Evolutionary conservation across 2,797 vertebrate genomes (phyloP).

Genomic region (Halcyon leucocephala): DNA sequence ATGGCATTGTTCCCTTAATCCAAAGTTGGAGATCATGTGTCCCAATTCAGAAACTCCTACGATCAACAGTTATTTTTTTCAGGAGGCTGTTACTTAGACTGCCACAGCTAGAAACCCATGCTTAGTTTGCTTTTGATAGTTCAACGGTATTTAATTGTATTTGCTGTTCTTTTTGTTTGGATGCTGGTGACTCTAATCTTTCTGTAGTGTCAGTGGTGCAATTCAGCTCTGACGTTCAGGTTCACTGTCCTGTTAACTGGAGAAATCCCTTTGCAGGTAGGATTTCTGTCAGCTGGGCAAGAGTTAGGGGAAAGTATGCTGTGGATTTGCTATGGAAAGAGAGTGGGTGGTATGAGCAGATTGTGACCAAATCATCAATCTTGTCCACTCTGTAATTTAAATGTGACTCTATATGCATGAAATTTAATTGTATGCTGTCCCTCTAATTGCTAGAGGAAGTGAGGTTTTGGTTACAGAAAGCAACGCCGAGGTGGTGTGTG

Average conservation of each 20-base stretch:
- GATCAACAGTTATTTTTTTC: background rate
- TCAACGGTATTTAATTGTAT: background rate
- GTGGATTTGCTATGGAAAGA: background rate
- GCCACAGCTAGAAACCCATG: background rate
- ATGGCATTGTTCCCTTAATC: background rate
- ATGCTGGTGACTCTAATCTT: background rate
- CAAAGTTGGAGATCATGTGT: background rate
- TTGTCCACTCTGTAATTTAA: background rate
- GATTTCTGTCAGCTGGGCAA: background rate
- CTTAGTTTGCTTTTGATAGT: background rate
- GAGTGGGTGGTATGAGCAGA: background rate
- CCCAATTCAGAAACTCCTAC: background rate
- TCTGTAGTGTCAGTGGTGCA: background rate
- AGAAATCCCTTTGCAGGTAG: background rate
- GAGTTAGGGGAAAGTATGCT: background rate
- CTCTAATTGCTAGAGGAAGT: background rate
- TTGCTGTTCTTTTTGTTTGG: slow-evolving; percentile 4
- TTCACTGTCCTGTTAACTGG: background rate
- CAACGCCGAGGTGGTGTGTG: accelerated
- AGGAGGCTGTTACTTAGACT: background rate
- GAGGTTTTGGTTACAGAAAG: background rate
- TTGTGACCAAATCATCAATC: background rate
- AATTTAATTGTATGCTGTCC: background rate
- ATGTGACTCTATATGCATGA: background rate
- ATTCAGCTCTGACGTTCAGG: background rate